phyloP scores from a whole-genome alignment of 1,140 invertebrate species.

The Drosophila repletoides region DNA sequence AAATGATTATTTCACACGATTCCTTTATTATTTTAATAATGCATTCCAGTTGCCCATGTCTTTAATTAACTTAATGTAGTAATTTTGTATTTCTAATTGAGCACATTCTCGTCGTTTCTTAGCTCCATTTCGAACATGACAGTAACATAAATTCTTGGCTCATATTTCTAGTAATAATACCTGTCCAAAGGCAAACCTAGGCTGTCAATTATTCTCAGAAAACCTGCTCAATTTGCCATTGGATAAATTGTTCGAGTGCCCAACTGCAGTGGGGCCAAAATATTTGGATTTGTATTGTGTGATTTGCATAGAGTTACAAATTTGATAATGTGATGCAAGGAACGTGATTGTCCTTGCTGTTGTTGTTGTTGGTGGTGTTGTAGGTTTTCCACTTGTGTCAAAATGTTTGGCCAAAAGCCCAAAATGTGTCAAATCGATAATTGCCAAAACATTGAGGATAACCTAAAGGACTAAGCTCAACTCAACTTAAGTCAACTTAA shows the following conservation, averaged over 20 bases:
- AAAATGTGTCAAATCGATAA: slow-evolving; percentile 79
- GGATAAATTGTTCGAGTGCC: slow-evolving; percentile 21
- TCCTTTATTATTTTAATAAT: too few species aligned
- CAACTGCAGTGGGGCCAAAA: slow-evolving; percentile 20
- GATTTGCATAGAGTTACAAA: slow-evolving; percentile 24
- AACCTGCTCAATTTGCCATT: slow-evolving; percentile 13
- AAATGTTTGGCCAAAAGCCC: slow-evolving; percentile 58
- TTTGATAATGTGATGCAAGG: slow-evolving; percentile 39
- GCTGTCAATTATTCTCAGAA: background rate
- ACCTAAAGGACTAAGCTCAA: background rate
- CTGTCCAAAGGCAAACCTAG: background rate
- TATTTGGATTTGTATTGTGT: slow-evolving; percentile 20
- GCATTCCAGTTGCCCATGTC: too few species aligned
- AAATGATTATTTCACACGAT: too few species aligned
- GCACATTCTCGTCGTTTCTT: too few species aligned
- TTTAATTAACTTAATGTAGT: too few species aligned
- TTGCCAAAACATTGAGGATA: slow-evolving; percentile 55
- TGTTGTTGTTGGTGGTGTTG: background rate
- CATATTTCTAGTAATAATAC: slow-evolving; percentile 8
- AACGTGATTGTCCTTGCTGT: slow-evolving; percentile 19
- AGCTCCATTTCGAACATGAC: too few species aligned
- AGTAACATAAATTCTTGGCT: too few species aligned
- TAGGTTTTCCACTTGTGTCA: slow-evolving; percentile 34
- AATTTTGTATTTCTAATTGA: too few species aligned
- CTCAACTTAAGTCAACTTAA: background rate